phyloP scores from a whole-genome alignment of 2,113 vertebrate species.

The Urocolius indicus region DNA sequence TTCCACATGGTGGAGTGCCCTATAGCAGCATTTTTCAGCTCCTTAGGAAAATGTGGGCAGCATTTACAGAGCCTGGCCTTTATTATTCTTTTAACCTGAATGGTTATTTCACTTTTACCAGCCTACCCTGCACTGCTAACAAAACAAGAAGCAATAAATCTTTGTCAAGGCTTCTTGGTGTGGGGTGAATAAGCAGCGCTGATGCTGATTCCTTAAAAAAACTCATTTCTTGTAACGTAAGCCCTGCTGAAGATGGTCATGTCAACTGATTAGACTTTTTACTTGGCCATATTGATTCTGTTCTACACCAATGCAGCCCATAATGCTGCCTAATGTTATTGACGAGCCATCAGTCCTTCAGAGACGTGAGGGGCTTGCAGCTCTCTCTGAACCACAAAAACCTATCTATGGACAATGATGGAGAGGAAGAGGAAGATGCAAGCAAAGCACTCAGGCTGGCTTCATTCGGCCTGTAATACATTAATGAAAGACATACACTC shows the following conservation, averaged over 20 bases:
- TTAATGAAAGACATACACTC: slow-evolving; percentile 76
- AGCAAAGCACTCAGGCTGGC: slow-evolving; percentile 83
- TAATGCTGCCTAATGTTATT: slow-evolving; percentile 99
- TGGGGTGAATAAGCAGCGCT: slow-evolving; percentile 75
- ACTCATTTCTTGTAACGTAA: slow-evolving; percentile 90
- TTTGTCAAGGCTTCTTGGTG: slow-evolving; percentile 74
- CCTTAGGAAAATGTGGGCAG: not conserved
- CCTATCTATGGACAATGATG: slow-evolving; percentile 92
- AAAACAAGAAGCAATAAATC: slow-evolving; percentile 77
- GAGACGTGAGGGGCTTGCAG: slow-evolving; percentile 92
- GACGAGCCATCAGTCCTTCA: slow-evolving; percentile 94
- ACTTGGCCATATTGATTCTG: slow-evolving; percentile 92
- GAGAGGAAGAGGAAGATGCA: slow-evolving; percentile 85
- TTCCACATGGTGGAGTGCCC: not conserved
- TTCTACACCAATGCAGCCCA: slow-evolving; percentile 90
- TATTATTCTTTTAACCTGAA: slow-evolving; percentile 66
- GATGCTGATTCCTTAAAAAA: slow-evolving; percentile 88
- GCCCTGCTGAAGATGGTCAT: slow-evolving; percentile 84
- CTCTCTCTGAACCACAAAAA: slow-evolving; percentile 87
- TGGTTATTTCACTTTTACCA: slow-evolving; percentile 53
- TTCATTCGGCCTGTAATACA: slow-evolving; percentile 66
- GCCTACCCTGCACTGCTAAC: slow-evolving; percentile 33
- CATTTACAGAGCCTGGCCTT: not conserved
- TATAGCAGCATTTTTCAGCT: not conserved
- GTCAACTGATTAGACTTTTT: slow-evolving; percentile 93